phyloP scores from a whole-genome alignment of 2,113 vertebrate species.

The Gallinago undulata region DNA sequence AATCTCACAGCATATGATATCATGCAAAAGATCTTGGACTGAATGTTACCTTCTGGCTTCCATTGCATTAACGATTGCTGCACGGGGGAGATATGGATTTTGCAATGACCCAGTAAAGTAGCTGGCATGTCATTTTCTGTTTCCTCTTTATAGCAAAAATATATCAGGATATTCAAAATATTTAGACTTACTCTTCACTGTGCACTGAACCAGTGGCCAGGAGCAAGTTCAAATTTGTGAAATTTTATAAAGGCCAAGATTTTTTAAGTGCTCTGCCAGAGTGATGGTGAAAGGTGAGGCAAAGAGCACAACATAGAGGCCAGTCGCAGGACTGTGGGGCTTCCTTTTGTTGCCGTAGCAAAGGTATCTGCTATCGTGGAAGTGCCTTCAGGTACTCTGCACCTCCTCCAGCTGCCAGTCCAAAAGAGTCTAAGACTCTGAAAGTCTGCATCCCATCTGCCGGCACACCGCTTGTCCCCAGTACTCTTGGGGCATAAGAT shows the following conservation, averaged over 20 bases:
- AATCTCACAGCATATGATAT: conserved; percentile 42
- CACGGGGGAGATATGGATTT: background rate
- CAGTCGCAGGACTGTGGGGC: background rate
- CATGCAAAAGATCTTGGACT: conserved; percentile 38
- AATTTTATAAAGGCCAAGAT: background rate
- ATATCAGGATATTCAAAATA: background rate
- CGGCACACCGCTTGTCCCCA: background rate
- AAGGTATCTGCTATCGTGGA: background rate
- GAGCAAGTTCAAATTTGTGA: background rate
- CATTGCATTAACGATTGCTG: background rate
- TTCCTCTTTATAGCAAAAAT: background rate
- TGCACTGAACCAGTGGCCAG: background rate
- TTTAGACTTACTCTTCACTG: background rate
- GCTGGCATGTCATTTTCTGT: background rate
- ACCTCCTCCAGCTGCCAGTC: conserved; percentile 4
- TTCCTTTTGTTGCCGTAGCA: background rate
- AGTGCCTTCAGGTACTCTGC: conserved; percentile 35
- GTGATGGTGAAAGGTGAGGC: background rate
- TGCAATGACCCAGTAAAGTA: conserved; percentile 6
- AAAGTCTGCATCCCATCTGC: conserved; percentile 23
- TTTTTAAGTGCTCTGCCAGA: background rate
- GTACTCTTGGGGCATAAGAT: background rate
- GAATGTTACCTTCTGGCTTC: conserved; percentile 4
- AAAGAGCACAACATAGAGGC: background rate
- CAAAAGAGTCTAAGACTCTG: background rate